Evolutionary conservation across 1,140 invertebrate species (phyloP).

Genomic region (Aporrectodea caliginosa): DNA sequence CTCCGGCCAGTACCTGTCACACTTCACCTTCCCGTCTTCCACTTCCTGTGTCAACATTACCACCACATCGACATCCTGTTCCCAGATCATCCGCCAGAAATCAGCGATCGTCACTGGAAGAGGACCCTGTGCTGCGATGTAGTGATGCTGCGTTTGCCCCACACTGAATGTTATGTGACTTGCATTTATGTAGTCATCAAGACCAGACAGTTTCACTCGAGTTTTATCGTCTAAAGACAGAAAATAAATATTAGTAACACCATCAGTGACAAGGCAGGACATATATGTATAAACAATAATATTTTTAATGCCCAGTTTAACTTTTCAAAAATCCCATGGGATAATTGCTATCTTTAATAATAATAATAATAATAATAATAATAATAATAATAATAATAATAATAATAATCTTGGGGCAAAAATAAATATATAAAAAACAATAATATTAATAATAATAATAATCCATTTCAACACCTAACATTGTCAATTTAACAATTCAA

Average conservation of each 20-base stretch:
- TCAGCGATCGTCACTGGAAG: conserved; percentile 91
- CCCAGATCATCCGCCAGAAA: conserved; percentile 99
- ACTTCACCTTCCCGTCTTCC: conserved; percentile 67
- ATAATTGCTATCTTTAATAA: too few species aligned
- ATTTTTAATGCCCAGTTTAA: too few species aligned
- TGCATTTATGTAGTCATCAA: conserved; percentile 11
- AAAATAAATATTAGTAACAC: not conserved
- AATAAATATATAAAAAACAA: too few species aligned
- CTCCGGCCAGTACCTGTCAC: conserved; percentile 95
- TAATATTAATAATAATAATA: too few species aligned
- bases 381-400: too few species aligned
- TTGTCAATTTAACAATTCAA: too few species aligned
- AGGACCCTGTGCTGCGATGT: conserved; percentile 88
- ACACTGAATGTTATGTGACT: not conserved
- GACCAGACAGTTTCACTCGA: not conserved
- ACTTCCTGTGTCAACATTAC: conserved; percentile 80
- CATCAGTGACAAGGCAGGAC: too few species aligned
- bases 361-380: too few species aligned
- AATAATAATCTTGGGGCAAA: too few species aligned
- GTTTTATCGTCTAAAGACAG: conserved; percentile 7
- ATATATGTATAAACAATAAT: too few species aligned
- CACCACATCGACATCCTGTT: conserved; percentile 89
- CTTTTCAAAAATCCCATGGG: too few species aligned
- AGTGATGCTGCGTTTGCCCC: conserved; percentile 77
- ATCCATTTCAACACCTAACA: too few species aligned